Conservation (phyloP, 2,888 invertebrate species). For the Glaucopsyche alexis region DNA sequence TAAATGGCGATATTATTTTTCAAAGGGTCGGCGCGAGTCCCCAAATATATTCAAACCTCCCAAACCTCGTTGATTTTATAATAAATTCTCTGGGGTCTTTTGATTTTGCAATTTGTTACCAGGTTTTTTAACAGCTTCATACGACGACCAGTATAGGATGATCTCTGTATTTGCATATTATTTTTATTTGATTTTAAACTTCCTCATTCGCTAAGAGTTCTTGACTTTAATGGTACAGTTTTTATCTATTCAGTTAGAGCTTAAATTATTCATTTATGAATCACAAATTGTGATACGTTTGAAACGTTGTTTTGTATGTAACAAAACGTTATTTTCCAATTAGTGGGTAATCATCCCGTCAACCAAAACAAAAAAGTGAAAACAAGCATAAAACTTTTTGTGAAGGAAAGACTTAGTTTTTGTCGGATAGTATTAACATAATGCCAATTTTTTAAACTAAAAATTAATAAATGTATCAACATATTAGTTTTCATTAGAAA, state of each 20-base stretch:
- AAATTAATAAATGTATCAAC: too few species aligned
- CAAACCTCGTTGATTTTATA: slow-evolving; percentile 40
- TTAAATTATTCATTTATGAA: too few species aligned
- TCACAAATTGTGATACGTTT: too few species aligned
- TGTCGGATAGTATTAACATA: too few species aligned
- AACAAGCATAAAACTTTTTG: too few species aligned
- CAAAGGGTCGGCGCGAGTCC: slow-evolving; percentile 33
- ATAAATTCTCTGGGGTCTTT: slow-evolving; percentile 63
- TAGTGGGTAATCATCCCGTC: too few species aligned
- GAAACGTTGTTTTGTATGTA: too few species aligned
- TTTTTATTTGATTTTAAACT: slow-evolving; percentile 13
- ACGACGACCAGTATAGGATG: slow-evolving; percentile 19
- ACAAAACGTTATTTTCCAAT: too few species aligned
- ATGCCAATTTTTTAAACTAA: too few species aligned
- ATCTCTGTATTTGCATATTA: slow-evolving; percentile 4
- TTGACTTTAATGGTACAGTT: neutral
- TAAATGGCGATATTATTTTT: slow-evolving; percentile 31
- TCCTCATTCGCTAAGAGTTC: neutral
- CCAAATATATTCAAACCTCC: slow-evolving; percentile 38
- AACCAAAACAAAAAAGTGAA: too few species aligned
- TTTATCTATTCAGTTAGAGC: neutral
- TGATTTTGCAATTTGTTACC: slow-evolving; percentile 73
- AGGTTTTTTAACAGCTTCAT: slow-evolving; percentile 42
- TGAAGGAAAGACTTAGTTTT: too few species aligned
- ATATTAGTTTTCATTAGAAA: too few species aligned